Conservation (phyloP, 2,113 vertebrate species). For the Pachyramphus minor region DNA sequence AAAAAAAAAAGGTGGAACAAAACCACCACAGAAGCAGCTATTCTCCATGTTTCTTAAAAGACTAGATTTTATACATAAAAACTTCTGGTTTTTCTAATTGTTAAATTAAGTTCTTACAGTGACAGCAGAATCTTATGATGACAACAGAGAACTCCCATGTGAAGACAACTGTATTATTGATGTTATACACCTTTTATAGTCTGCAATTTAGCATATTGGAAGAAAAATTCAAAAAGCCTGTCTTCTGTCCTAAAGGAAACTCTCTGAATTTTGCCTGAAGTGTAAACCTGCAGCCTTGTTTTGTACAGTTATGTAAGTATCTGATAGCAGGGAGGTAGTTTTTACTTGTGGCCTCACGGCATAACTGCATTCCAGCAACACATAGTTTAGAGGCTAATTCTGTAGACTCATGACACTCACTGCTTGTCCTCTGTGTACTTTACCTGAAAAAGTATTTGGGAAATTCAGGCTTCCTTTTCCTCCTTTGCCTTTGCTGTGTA, state of each 20-base stretch:
- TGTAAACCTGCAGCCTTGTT: not conserved
- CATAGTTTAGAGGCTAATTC: not conserved
- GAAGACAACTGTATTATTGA: not conserved
- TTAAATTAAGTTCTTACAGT: not conserved
- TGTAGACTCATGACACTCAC: not conserved
- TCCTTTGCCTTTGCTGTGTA: not conserved
- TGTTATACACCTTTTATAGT: not conserved
- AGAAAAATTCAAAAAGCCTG: not conserved
- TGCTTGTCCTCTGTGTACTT: not conserved
- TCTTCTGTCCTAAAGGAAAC: not conserved
- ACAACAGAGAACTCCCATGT: not conserved
- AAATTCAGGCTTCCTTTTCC: not conserved
- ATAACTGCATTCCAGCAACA: not conserved
- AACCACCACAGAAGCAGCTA: not conserved
- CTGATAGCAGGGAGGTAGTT: not conserved
- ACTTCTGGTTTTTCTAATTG: not conserved
- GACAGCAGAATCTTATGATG: not conserved
- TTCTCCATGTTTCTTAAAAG: not conserved
- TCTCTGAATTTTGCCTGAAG: not conserved
- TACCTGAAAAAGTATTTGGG: not conserved
- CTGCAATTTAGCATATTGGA: not conserved
- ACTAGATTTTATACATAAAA: not conserved
- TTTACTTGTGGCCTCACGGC: not conserved
- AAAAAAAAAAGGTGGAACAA: not conserved
- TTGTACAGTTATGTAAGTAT: not conserved